These are phyloP conservation scores for Hypsibius dujardini DNA, from an alignment of 1,140 invertebrate species.

Conservation along the genomic window DNA sequence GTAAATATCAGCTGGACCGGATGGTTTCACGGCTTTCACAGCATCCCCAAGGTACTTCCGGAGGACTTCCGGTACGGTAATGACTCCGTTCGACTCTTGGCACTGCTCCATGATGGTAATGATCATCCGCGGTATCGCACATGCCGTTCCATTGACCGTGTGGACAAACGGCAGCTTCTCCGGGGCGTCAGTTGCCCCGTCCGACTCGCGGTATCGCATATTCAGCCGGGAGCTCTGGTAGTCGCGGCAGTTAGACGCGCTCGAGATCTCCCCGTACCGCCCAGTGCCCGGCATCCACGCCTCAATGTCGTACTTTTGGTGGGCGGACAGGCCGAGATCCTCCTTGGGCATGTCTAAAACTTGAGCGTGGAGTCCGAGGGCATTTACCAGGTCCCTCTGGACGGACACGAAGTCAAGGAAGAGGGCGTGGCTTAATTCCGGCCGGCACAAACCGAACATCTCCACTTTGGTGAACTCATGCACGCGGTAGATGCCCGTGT, in stretches of 20 bases:
- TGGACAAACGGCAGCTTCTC: conserved; percentile 41
- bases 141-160: conserved; percentile 87
- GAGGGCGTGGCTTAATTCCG: conserved; percentile 43
- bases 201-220: conserved; percentile 47
- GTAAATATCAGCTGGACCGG: neutral
- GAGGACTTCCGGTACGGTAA: conserved; percentile 34
- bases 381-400: conserved; percentile 55
- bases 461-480: conserved; percentile 96
- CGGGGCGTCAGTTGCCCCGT: conserved; percentile 26
- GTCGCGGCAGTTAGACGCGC: conserved; percentile 92
- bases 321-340: conserved; percentile 78
- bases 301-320: conserved; percentile 88
- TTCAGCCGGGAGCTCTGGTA: conserved; percentile 71
- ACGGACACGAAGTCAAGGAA: conserved; percentile 54
- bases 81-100: conserved; percentile 42
- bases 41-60: conserved; percentile 30
- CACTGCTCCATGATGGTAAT: conserved; percentile 68
- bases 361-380: conserved; percentile 57
- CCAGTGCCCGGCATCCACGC: conserved; percentile 78
- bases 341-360: conserved; percentile 82
- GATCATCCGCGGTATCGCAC: conserved; percentile 72
- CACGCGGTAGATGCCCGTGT: conserved; percentile 61
- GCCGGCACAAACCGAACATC: conserved; percentile 67
- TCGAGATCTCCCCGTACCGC: conserved; percentile 79
- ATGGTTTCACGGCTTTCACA: neutral